These are phyloP conservation scores for Catocala sponsa DNA, from an alignment of 2,888 invertebrate species.

Conservation along the genomic window DNA sequence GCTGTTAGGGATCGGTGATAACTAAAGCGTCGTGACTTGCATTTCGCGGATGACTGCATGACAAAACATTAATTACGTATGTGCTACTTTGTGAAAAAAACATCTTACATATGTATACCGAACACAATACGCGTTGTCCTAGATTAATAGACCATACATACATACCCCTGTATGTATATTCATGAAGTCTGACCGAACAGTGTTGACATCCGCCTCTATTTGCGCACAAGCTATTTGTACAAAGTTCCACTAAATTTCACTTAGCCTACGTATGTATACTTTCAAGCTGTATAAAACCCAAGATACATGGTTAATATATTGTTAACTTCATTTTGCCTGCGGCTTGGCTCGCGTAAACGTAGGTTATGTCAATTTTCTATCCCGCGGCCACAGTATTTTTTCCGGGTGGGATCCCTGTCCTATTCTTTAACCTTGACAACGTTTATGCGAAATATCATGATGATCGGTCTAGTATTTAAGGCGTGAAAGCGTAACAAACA, in stretches of 20 bases:
- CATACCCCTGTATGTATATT: slow-evolving; percentile 13
- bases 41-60: slow-evolving; percentile 39
- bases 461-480: no score
- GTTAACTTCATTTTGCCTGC: no score
- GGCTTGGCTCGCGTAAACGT: no score
- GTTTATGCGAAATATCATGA: no score
- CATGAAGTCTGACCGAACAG: slow-evolving; percentile 22
- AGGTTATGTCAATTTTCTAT: no score
- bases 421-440: no score
- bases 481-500: no score
- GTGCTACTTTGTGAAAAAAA: slow-evolving; percentile 4
- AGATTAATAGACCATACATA: slow-evolving; percentile 17
- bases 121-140: slow-evolving; percentile 3
- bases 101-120: background rate
- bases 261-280: background rate
- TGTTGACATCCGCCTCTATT: slow-evolving; percentile 27
- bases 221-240: slow-evolving; percentile 29
- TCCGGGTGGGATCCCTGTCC: no score
- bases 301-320: no score
- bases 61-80: slow-evolving; percentile 35
- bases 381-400: no score
- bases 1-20: slow-evolving; percentile 21
- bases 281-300: no score
- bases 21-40: slow-evolving; percentile 39
- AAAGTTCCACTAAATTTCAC: slow-evolving; percentile 35